These are phyloP conservation scores for Theonella swinhoei DNA, from an alignment of 37 sponge, comb jelly and placozoan species.

Conservation along the genomic window DNA sequence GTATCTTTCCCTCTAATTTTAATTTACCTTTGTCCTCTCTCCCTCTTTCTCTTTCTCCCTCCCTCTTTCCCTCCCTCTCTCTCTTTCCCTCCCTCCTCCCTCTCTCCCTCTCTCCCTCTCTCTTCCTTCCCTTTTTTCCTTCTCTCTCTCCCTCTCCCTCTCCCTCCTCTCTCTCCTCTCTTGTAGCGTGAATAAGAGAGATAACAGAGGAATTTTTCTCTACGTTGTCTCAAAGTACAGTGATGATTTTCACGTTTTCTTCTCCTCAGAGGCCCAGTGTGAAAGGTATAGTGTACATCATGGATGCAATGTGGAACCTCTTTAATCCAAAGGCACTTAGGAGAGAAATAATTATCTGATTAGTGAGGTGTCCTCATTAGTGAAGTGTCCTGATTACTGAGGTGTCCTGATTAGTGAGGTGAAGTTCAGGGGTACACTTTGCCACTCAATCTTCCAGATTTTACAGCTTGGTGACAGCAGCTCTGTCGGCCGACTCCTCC, in stretches of 20 bases:
- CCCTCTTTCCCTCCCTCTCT: background rate
- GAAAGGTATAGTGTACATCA: too few species aligned
- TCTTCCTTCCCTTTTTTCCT: slow-evolving; percentile 1
- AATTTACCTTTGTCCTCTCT: background rate
- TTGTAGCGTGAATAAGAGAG: slow-evolving; percentile 78
- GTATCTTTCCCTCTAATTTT: background rate
- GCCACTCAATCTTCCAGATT: too few species aligned
- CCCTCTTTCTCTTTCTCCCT: background rate
- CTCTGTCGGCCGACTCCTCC: background rate
- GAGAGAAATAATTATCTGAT: too few species aligned
- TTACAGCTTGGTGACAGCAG: slow-evolving; percentile 5
- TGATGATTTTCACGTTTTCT: slow-evolving; percentile 83
- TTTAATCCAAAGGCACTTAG: too few species aligned
- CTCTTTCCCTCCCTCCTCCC: slow-evolving; percentile 4
- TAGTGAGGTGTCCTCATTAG: too few species aligned
- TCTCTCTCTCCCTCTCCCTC: slow-evolving; percentile 11
- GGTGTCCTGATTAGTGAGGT: background rate
- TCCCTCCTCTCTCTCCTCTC: background rate
- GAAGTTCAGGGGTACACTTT: too few species aligned
- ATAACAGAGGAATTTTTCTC: slow-evolving; percentile 63
- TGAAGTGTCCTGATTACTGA: too few species aligned
- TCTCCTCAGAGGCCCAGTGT: slow-evolving; percentile 63
- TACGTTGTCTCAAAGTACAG: slow-evolving; percentile 54
- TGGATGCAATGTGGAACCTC: too few species aligned
- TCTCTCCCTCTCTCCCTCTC: background rate